phyloP scores from a whole-genome alignment of 2,888 invertebrate genomes.

The Epinotia bilunana region DNA sequence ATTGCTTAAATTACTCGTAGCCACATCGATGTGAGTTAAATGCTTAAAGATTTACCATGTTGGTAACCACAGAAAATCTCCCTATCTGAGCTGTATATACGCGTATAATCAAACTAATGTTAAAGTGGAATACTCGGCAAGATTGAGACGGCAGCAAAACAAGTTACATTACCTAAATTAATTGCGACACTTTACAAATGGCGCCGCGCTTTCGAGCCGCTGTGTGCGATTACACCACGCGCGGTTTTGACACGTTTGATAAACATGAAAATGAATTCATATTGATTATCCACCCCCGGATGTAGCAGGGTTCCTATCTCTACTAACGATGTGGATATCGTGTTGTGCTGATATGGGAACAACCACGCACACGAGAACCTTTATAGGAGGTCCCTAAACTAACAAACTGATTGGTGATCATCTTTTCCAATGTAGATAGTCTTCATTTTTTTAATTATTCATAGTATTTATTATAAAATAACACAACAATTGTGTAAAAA shows the following conservation, averaged over 20 bases:
- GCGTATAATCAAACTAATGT: neutral
- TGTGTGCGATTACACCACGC: conserved; percentile 12
- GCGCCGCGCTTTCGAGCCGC: too few species aligned
- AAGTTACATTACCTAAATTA: conserved; percentile 8
- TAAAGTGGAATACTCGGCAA: neutral
- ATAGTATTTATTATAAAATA: too few species aligned
- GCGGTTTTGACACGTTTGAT: conserved; percentile 10
- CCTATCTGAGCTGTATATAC: too few species aligned
- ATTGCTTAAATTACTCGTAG: too few species aligned
- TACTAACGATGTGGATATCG: neutral
- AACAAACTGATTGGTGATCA: too few species aligned
- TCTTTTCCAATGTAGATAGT: too few species aligned
- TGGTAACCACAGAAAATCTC: neutral
- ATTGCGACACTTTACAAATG: conserved; percentile 3
- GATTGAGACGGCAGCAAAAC: conserved; percentile 1
- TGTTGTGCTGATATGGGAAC: neutral
- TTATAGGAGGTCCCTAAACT: neutral
- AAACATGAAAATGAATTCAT: conserved; percentile 20
- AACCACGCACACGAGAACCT: neutral
- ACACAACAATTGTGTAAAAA: too few species aligned
- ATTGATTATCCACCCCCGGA: conserved; percentile 4
- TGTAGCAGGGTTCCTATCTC: neutral
- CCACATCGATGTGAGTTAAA: too few species aligned
- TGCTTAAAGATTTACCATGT: too few species aligned
- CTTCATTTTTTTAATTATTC: too few species aligned